Base-by-base conservation (phyloP, 2,113 vertebrate species). In the Pogonocichla stellata region DNA sequence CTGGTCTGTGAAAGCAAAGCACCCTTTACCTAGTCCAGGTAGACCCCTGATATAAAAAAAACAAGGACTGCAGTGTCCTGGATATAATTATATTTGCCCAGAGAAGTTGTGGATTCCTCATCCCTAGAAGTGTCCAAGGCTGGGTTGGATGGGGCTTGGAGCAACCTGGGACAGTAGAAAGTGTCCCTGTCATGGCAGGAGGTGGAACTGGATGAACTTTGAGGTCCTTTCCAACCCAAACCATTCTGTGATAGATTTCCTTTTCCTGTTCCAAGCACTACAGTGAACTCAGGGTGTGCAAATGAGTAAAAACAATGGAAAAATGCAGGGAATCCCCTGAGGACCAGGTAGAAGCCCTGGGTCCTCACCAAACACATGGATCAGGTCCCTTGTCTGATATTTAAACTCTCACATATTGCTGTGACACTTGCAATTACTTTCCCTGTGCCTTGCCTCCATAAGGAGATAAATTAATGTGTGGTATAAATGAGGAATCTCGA, bases 381-480 rank as follows among this genome's bases (percentile, higher is more conserved):
- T 93, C 53, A 6, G 13, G 10, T 91, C 87, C 65, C n/a, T 51
- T 25, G 8, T 72, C 65, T 66, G 54, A 65, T 38, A 19, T 19
- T 34, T 33, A 34, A 66, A 42, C 86, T 70, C 34, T 66, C 38
- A 16, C 0, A 0, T 42, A 4, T 12, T 47, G 19, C 80, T 56
- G 60, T 56, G 48, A 51, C 36, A 4, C 34, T 75, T 56, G 36
- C 36, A 48, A 7, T 75, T 28, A 5, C 40, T 66, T 84, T 43
- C 51, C 23, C 48, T 29, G 2, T 10, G 54, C 62, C 53, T 54
- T 50, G 6, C 61, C 73, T 82, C 57, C 11, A 0, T 50, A 4
- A 89, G 78, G 3, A 72, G 66, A 20, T 60, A 31, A 53, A 69
- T 69, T n/a, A 33, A 29, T 0, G 0, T 0, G 3, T 34, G 6